Conservation (phyloP, 2,888 invertebrate species). For the Salpingus planirostris region DNA sequence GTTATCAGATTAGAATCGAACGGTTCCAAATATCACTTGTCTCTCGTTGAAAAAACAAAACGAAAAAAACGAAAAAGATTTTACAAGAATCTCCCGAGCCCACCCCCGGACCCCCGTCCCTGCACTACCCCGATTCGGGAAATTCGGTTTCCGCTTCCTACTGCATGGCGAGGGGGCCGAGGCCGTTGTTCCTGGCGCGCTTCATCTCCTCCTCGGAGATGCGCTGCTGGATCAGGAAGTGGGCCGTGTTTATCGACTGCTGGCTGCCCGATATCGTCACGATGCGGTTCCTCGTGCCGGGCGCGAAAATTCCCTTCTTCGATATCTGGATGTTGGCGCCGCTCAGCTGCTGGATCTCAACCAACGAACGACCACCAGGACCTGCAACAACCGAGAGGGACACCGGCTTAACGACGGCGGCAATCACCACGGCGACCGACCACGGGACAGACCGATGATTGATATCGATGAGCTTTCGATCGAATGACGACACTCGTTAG, state of each 20-base stretch:
- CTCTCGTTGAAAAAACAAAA: too few relatives aligned
- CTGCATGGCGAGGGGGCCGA: conserved; percentile 51
- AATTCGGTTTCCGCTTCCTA: conserved; percentile 39
- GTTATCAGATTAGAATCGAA: too few relatives aligned
- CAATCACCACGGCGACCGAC: too few relatives aligned
- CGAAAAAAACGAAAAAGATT: too few relatives aligned
- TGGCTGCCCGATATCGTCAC: conserved; percentile 90
- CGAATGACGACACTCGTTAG: too few relatives aligned
- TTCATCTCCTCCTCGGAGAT: conserved; percentile 93
- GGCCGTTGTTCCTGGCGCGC: conserved; percentile 81
- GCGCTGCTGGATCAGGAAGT: conserved; percentile 93
- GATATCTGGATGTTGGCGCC: conserved; percentile 98
- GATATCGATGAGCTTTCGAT: too few relatives aligned
- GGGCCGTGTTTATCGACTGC: conserved; percentile 83
- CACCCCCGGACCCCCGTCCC: not conserved
- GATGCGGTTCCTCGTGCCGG: conserved; percentile 94
- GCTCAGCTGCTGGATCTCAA: conserved; percentile 94
- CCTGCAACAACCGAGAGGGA: too few relatives aligned
- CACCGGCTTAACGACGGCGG: too few relatives aligned
- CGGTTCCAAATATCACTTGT: too few relatives aligned
- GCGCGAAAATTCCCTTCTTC: conserved; percentile 95
- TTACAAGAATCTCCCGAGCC: too few relatives aligned
- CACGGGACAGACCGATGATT: too few relatives aligned
- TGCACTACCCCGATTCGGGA: conserved; percentile 8
- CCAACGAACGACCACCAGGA: conserved; percentile 90